These are phyloP conservation scores for Andricus grossulariae DNA, from an alignment of 1,140 invertebrate species.

Conservation along the genomic window DNA sequence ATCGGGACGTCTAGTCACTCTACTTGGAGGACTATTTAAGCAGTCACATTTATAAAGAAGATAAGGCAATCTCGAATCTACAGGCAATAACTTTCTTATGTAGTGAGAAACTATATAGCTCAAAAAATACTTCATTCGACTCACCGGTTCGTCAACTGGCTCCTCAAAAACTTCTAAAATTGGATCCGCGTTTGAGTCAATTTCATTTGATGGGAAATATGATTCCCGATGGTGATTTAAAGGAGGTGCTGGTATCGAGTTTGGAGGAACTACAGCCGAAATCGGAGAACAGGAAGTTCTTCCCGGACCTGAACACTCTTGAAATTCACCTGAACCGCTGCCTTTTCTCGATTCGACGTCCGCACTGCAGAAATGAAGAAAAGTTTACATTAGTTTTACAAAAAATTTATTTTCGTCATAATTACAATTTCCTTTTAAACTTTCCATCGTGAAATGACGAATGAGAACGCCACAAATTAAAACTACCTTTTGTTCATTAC, in stretches of 20 bases:
- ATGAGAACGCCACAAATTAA: too few species aligned
- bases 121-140: slow-evolving; percentile 36
- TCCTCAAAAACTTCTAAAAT: slow-evolving; percentile 65
- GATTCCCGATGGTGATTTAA: slow-evolving; percentile 49
- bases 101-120: background rate
- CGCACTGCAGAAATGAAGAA: slow-evolving; percentile 46
- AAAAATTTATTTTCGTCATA: background rate
- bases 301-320: slow-evolving; percentile 48
- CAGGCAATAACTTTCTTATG: too few species aligned
- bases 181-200: slow-evolving; percentile 45
- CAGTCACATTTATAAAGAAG: too few species aligned
- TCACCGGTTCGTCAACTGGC: slow-evolving; percentile 68
- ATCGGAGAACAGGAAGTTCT: slow-evolving; percentile 40
- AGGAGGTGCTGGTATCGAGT: slow-evolving; percentile 48
- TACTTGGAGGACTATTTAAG: too few species aligned
- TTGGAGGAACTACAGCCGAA: slow-evolving; percentile 35
- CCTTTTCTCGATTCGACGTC: slow-evolving; percentile 53
- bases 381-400: background rate
- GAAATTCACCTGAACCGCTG: slow-evolving; percentile 52
- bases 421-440: background rate
- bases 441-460: too few species aligned
- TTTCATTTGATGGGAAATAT: slow-evolving; percentile 53
- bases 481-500: too few species aligned
- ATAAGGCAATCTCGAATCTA: too few species aligned
- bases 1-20: too few species aligned